These are phyloP conservation scores for Campoletis raptor DNA, from an alignment of 2,888 invertebrate genomes.

Conservation along the genomic window DNA sequence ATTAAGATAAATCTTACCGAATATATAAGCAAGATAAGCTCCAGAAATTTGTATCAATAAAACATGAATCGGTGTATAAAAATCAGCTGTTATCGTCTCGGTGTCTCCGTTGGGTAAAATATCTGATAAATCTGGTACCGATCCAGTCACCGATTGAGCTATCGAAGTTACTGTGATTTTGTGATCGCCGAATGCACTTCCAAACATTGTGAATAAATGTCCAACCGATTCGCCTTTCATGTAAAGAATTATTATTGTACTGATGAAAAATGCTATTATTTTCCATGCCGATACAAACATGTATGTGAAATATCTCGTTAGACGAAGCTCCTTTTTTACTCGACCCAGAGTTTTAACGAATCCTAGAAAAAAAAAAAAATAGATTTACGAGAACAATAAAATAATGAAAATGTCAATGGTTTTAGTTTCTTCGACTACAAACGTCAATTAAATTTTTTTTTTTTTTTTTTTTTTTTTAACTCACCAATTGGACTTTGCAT, in stretches of 20 bases:
- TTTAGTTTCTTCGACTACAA: background rate
- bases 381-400: constrained; percentile 79
- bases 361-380: constrained; percentile 83
- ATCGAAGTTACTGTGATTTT: constrained; percentile 92
- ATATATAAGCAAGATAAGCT: constrained; percentile 95
- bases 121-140: constrained; percentile 90
- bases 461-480: constrained; percentile 41
- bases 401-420: background rate
- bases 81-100: constrained; percentile 89
- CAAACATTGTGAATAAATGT: constrained; percentile 91
- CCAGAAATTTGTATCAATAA: constrained; percentile 92
- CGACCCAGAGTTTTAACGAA: constrained; percentile 91
- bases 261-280: constrained; percentile 91
- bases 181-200: constrained; percentile 91
- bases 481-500: constrained; percentile 93
- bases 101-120: constrained; percentile 92
- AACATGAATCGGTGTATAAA: constrained; percentile 91
- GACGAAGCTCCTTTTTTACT: constrained; percentile 92
- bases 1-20: constrained; percentile 86
- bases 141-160: constrained; percentile 82
- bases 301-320: constrained; percentile 95
- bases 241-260: constrained; percentile 90
- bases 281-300: constrained; percentile 97
- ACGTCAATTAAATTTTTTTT: background rate
- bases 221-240: constrained; percentile 91